Evolutionary conservation across 2,113 vertebrate species (phyloP), one percentile per base, ranked within the genome.

Genomic region (Oceanites oceanicus): DNA sequence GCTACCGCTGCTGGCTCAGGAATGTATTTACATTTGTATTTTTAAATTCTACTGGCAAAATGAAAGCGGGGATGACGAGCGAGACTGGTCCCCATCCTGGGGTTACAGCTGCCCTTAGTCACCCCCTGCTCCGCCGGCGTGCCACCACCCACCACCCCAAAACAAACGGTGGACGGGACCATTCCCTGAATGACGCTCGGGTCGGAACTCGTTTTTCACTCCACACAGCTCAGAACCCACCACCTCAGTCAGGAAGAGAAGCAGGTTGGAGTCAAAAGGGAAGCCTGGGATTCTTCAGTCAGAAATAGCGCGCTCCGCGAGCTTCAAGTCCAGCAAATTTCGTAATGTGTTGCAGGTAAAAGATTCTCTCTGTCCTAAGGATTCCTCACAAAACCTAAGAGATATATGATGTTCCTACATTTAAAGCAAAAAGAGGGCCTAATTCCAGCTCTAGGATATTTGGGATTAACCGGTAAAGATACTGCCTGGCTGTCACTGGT

Each of bases 151-250:
- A n/a, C n/a, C n/a, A n/a, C n/a, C n/a, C n/a, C n/a, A n/a, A 38
- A 52, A n/a, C 0, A 0, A 82, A 27, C 1, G 1, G 49, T 25
- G 56, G 17, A 18, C 0, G 13, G 73, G 36, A 15, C 49, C 0
- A 0, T 58, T 66, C 59, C 34, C 63, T 21, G 62, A 49, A 19
- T 3, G 3, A 15, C 62, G 12, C 36, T 11, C 40, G 13, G 16
- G 5, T 62, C 53, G 70, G 22, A 77, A 18, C 42, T 53, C 8
- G 0, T 78, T 29, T 61, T 71, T 25, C 15, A 26, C 55, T 67
- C 52, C 16, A 0, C 11, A 7, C 52, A 78, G 61, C 65, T 67
- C 87, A 55, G 23, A 77, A 61, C 14, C 42, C 45, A 65, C 49
- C 49, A 71, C 23, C 18, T 61, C 19, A 32, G 40, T 0, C 62